Percentiles rank a stretch among this genome's conserved stretches.
phyloP scores from a whole-genome alignment of 2,797 vertebrate species.

The Acanthurus tractus region DNA sequence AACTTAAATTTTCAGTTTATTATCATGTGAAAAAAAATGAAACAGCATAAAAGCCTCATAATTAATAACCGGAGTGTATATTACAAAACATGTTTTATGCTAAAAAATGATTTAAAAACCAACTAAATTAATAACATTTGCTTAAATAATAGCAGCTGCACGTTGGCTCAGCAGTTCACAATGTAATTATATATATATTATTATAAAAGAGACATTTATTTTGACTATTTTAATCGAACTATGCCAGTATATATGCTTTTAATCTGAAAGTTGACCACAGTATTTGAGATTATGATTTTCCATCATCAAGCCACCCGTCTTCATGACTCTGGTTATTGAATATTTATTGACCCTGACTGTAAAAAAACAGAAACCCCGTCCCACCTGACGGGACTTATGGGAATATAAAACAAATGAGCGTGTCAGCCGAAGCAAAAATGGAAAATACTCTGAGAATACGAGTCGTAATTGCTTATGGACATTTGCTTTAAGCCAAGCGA shows the following conservation, averaged over 20 bases:
- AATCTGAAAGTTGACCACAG: too few relatives aligned
- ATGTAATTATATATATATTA: too few relatives aligned
- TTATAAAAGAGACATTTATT: too few relatives aligned
- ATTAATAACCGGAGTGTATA: not conserved
- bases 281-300: too few relatives aligned
- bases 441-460: slow-evolving; percentile 61
- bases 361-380: slow-evolving; percentile 40
- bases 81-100: too few relatives aligned
- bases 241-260: too few relatives aligned
- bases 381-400: slow-evolving; percentile 68
- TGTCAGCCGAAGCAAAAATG: slow-evolving; percentile 78
- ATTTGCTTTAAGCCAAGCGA: slow-evolving; percentile 83
- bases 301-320: not conserved
- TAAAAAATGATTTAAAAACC: too few relatives aligned
- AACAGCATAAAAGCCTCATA: not conserved
- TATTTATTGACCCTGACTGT: slow-evolving; percentile 56
- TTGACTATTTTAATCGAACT: too few relatives aligned
- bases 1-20: not conserved
- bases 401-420: slow-evolving; percentile 79
- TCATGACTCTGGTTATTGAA: slow-evolving; percentile 47
- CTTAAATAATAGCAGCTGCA: too few relatives aligned
- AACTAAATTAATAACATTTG: too few relatives aligned
- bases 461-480: slow-evolving; percentile 84
- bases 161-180: too few relatives aligned
- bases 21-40: not conserved